Evolutionary conservation across 1,140 invertebrate genomes (phyloP).

Genomic region (Paracyclopina nana): DNA sequence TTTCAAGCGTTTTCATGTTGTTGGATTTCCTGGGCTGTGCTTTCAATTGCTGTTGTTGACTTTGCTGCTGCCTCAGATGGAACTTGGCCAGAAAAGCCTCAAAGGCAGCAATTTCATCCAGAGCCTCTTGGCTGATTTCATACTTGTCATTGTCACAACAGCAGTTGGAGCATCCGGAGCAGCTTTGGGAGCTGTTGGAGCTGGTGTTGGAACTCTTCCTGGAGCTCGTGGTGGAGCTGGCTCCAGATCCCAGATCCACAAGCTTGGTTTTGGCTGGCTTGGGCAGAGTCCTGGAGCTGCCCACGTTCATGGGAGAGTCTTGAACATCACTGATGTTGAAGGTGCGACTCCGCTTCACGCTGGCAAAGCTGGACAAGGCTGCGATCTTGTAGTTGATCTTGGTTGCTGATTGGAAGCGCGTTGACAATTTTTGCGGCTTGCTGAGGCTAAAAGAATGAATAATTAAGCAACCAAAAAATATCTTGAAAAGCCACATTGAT

Average conservation of each 20-base stretch:
- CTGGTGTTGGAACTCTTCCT: not conserved
- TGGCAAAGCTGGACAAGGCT: not conserved
- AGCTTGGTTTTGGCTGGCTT: not conserved
- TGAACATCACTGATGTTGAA: slow-evolving; percentile 1
- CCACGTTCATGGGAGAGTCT: not conserved
- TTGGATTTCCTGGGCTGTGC: too few species aligned
- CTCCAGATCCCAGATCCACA: not conserved
- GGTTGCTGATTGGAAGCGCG: not conserved
- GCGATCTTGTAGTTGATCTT: not conserved
- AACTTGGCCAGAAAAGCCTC: too few species aligned
- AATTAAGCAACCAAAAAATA: too few species aligned
- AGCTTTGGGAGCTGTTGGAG: too few species aligned
- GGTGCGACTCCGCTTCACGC: slow-evolving; percentile 1
- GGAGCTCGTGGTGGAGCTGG: not conserved
- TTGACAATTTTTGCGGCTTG: not conserved
- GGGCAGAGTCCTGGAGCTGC: not conserved
- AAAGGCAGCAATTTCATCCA: not conserved
- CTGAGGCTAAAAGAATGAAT: too few species aligned
- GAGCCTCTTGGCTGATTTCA: not conserved
- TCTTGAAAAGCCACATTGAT: too few species aligned
- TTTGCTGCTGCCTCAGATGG: too few species aligned
- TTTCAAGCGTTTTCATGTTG: too few species aligned
- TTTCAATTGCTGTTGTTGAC: too few species aligned
- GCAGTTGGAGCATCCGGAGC: not conserved
- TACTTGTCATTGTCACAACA: not conserved